A percentile compares a stretch with the other conserved stretches of the same genome.
Conservation (phyloP, 1,140 invertebrate species). For the Bombus turneri region DNA sequence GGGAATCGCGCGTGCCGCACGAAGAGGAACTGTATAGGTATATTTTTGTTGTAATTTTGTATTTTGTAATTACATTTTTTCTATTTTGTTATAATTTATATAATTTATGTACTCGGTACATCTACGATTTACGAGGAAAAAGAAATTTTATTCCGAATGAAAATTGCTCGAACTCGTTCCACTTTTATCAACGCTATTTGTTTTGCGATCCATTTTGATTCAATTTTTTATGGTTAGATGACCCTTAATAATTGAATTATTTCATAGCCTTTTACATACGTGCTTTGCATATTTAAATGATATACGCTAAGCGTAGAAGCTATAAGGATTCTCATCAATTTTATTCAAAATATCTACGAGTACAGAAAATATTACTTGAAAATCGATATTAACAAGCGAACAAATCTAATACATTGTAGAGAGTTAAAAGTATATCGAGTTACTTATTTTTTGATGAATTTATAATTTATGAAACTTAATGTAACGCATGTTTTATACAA, state of each 20-base stretch:
- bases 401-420: neutral
- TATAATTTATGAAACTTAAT: constrained; percentile 5
- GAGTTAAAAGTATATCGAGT: neutral
- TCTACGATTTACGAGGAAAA: neutral
- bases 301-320: neutral
- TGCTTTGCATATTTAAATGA: neutral
- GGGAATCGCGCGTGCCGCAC: neutral
- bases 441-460: constrained; percentile 10
- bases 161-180: constrained; percentile 20
- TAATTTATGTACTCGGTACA: neutral
- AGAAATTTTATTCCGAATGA: neutral
- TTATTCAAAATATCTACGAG: neutral
- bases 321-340: neutral
- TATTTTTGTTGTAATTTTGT: no score
- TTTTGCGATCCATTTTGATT: neutral
- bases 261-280: neutral
- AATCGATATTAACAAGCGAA: neutral
- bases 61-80: constrained; percentile 19
- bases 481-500: neutral
- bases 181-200: no score
- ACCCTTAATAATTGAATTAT: neutral
- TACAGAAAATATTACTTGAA: neutral
- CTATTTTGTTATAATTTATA: constrained; percentile 7
- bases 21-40: neutral
- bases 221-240: neutral